phyloP scores from a whole-genome alignment of 2,888 invertebrate genomes.

The Plagodis pulveraria region DNA sequence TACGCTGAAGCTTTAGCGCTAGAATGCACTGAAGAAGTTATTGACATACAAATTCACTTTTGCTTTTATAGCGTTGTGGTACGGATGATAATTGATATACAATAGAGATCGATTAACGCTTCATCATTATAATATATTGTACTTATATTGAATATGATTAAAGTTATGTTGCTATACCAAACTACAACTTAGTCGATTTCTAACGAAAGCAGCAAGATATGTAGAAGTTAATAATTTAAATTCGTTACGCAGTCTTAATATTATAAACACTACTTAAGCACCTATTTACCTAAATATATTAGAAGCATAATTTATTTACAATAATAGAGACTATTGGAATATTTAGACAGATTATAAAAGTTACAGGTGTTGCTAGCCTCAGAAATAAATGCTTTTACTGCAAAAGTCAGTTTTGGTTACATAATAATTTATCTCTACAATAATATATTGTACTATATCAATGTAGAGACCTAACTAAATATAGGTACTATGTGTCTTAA shows the following conservation, averaged over 20 bases:
- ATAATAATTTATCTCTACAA: slow-evolving; percentile 7
- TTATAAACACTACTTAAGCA: slow-evolving; percentile 63
- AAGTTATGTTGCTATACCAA: no score
- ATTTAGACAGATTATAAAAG: neutral
- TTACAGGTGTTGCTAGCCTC: slow-evolving; percentile 5
- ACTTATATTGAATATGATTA: no score
- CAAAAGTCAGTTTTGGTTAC: neutral
- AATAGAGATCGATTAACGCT: no score
- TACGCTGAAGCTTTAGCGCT: no score
- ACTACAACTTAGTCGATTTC: neutral
- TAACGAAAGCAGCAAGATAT: slow-evolving; percentile 32
- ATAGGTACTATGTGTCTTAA: neutral
- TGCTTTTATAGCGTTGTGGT: no score
- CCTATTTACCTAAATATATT: slow-evolving; percentile 58
- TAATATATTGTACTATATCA: slow-evolving; percentile 13
- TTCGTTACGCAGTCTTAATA: slow-evolving; percentile 81
- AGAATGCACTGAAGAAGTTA: no score
- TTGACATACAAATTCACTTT: no score
- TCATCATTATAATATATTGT: no score
- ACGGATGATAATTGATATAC: no score
- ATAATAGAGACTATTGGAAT: neutral
- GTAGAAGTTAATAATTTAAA: slow-evolving; percentile 66
- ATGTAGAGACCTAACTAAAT: slow-evolving; percentile 5
- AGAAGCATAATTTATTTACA: slow-evolving; percentile 38
- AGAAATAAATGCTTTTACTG: neutral